These are phyloP conservation scores for Pavo muticus DNA, from an alignment of 2,113 vertebrate genomes.

Conservation along the genomic window DNA sequence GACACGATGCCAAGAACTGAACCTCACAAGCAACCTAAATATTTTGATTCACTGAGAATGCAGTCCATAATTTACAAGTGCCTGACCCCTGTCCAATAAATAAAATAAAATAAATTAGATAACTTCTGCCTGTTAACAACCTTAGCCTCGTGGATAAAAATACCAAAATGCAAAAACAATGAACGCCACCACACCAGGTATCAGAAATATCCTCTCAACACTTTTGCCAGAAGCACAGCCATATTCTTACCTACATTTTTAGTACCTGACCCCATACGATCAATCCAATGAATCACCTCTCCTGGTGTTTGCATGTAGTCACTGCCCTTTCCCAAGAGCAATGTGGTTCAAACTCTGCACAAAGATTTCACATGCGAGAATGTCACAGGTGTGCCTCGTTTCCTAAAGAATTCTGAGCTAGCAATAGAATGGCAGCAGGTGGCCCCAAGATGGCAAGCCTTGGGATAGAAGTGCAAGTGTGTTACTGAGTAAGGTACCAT, in stretches of 20 bases:
- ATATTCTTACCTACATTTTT: not conserved
- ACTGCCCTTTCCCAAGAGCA: conserved; percentile 20
- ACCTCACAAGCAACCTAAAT: conserved; percentile 71
- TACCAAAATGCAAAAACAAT: not conserved
- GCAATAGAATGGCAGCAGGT: conserved; percentile 18
- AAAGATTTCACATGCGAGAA: conserved; percentile 2
- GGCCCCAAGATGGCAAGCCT: not conserved
- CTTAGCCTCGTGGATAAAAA: not conserved
- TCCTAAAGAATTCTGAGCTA: not conserved
- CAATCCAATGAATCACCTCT: not conserved
- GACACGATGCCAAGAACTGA: conserved; percentile 73
- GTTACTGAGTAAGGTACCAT: not conserved
- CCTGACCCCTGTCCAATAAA: conserved; percentile 44
- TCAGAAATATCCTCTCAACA: not conserved
- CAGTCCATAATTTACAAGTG: conserved; percentile 65
- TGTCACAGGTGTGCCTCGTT: conserved; percentile 15
- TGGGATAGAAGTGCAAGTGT: not conserved
- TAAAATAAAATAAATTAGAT: conserved; percentile 52
- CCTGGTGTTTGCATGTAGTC: not conserved
- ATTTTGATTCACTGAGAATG: conserved; percentile 72
- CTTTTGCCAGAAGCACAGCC: conserved; percentile 18
- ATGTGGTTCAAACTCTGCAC: not conserved
- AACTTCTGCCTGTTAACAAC: conserved; percentile 9
- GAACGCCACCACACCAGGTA: not conserved
- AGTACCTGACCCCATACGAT: not conserved